Percentiles rank a stretch among this genome's conserved stretches.
Evolutionary conservation across 2,888 invertebrate species (phyloP).

Genomic region (Coelinius sp.): DNA sequence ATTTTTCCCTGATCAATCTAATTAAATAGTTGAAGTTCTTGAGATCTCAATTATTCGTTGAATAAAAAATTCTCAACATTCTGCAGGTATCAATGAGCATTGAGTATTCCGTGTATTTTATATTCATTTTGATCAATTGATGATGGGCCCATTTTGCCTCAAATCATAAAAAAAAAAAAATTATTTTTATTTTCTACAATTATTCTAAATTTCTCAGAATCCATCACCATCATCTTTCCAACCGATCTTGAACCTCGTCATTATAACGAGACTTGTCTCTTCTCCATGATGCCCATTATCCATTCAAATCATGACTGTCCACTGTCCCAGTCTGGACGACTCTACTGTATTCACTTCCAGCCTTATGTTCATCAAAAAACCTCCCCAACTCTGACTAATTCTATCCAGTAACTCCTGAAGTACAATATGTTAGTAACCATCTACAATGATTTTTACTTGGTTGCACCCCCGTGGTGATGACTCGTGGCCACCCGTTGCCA

Average conservation of each 20-base stretch:
- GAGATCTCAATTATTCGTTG: not conserved
- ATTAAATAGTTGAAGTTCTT: not conserved
- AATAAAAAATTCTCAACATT: not conserved
- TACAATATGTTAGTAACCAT: not conserved
- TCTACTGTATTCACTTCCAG: slow-evolving; percentile 36
- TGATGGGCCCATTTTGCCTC: too few species aligned
- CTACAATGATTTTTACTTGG: slow-evolving; percentile 61
- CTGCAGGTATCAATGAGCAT: not conserved
- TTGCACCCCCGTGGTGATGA: slow-evolving; percentile 63
- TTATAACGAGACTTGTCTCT: slow-evolving; percentile 53
- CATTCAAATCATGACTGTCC: slow-evolving; percentile 66
- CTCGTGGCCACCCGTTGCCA: slow-evolving; percentile 64
- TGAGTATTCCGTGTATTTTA: not conserved
- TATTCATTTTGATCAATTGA: not conserved
- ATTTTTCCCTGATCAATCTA: not conserved
- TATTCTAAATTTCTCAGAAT: too few species aligned
- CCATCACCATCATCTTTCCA: slow-evolving; percentile 8
- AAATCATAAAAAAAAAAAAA: too few species aligned
- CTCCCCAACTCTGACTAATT: slow-evolving; percentile 14
- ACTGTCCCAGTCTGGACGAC: slow-evolving; percentile 11
- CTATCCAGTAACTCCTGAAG: not conserved
- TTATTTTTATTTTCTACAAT: too few species aligned
- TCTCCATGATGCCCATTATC: slow-evolving; percentile 58
- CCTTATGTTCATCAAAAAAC: slow-evolving; percentile 16
- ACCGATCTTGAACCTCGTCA: slow-evolving; percentile 47